Evolutionary conservation across 1,140 invertebrate species (phyloP), one percentile per base, ranked within the genome.

Genomic region (Solenopsis invicta): DNA sequence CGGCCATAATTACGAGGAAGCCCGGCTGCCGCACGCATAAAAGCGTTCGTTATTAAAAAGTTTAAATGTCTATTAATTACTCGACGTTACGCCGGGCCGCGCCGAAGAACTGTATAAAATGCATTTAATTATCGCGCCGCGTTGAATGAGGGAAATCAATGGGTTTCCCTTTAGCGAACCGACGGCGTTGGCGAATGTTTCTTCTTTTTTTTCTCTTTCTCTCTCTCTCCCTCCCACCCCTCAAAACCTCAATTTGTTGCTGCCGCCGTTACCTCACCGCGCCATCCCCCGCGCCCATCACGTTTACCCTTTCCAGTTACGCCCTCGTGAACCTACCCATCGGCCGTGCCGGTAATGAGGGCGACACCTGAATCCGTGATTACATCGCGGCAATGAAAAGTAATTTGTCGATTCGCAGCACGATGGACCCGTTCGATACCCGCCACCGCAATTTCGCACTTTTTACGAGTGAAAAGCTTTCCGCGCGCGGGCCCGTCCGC

Each of bases 1-100:
- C 64, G 88, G 62, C 77, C 89, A 92, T 94, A 94, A 94, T 94
- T 94, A 92, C 87, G 88, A 87, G 80, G 89, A 89, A 87, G 86
- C 91, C 88, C 86, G 76, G 69, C 85, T 84, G 90, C 86, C 75
- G 88, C 71, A 89, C 75, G 81, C 91, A 93, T 94, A 93, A 94
- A 94, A 94, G 93, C 91, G 91, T 92, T 84, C 93, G 93, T 94
- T 94, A 94, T 94, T 94, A 94, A 95, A 94, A 94, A 94, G 90
- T 94, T 94, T 94, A 93, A 94, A 94, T 94, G 92, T 94, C 93
- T 93, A 94, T 94, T 94, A 94, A 95, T 95, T 94, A 94, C 93
- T 93, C 82, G 90, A 84, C 85, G 92, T 93, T 93, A 94, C 90
- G 90, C 87, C 89, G 76, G 86, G 88, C 80, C 86, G 81, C 89